Evolutionary conservation across 1,140 invertebrate genomes (phyloP).

Genomic region (Pissodes strobi): DNA sequence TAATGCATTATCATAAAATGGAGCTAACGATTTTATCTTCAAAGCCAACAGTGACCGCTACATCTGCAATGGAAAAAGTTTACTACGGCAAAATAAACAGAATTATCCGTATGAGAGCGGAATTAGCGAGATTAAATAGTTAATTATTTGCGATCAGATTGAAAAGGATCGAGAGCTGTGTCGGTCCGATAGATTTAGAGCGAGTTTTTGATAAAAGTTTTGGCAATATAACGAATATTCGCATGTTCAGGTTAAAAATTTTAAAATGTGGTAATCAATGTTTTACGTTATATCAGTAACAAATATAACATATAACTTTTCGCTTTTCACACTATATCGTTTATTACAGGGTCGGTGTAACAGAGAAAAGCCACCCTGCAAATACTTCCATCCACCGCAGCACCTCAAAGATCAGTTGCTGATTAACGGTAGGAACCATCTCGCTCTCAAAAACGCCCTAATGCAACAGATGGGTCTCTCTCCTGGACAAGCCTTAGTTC

Average conservation of each 20-base stretch:
- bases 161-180: too few relatives aligned
- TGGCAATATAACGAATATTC: background rate
- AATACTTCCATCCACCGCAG: constrained; percentile 99
- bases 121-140: constrained; percentile 4
- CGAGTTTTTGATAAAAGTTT: too few relatives aligned
- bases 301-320: too few relatives aligned
- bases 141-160: constrained; percentile 16
- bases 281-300: too few relatives aligned
- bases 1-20: constrained; percentile 1
- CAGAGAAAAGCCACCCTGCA: constrained; percentile 99
- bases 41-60: background rate
- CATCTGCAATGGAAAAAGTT: background rate
- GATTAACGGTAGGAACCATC: constrained; percentile 99
- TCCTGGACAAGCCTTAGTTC: constrained; percentile 82
- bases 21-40: constrained; percentile 15
- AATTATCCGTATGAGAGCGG: constrained; percentile 1
- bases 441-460: constrained; percentile 95
- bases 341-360: constrained; percentile 96
- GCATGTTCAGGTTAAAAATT: background rate
- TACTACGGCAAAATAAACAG: constrained; percentile 12
- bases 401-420: constrained; percentile 99
- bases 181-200: too few relatives aligned
- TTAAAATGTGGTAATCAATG: too few relatives aligned
- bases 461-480: constrained; percentile 95
- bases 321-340: too few relatives aligned